Evolutionary conservation across 1,140 invertebrate species (phyloP), one percentile per base, ranked within the genome.

Genomic region (Microplitis mediator): DNA sequence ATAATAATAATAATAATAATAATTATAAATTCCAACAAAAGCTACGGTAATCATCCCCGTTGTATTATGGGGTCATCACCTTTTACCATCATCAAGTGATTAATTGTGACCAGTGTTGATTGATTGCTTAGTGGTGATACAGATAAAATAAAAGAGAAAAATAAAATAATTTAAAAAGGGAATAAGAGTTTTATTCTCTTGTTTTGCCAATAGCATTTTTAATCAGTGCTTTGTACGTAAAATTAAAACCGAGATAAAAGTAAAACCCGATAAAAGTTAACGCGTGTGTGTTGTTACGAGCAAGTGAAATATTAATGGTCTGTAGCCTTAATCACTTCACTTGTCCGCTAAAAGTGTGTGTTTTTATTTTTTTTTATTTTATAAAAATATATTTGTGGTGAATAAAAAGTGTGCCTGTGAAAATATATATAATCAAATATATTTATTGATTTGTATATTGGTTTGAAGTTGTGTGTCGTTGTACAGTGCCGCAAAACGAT

Each of bases 401-500:
- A 51, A n/a, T n/a, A 45, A 45, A 45, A 45, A 45, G 39, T 45
- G 39, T 45, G 39, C 39, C 39, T 45, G 39, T 45, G 39, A 45
- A 45, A 45, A 45, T 54, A n/a, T 61, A 51, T 68, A 36, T 31
- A 11, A 67, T 34, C 60, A 23, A 63, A 62, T 50, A 39, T 39
- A 39, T 39, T 35, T 54, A 56, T 58, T 62, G 11, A 60, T 73
- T 60, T 75, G 14, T 67, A 54, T 69, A 56, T 60, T 72, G 75
- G 80, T 78, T 72, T 76, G 81, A 78, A 82, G 85, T 86, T 87
- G 86, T 87, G 85, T 86, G 83, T 87, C 85, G 85, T 86, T 86
- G 84, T 87, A 86, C 84, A 85, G 86, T 87, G 84, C 84, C 85
- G 83, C 84, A 81, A 87, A 87, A 87, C 85, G 85, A 87, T 86